phyloP scores from a whole-genome alignment of 2,888 invertebrate species.

The Malthinus seriepunctatus region DNA sequence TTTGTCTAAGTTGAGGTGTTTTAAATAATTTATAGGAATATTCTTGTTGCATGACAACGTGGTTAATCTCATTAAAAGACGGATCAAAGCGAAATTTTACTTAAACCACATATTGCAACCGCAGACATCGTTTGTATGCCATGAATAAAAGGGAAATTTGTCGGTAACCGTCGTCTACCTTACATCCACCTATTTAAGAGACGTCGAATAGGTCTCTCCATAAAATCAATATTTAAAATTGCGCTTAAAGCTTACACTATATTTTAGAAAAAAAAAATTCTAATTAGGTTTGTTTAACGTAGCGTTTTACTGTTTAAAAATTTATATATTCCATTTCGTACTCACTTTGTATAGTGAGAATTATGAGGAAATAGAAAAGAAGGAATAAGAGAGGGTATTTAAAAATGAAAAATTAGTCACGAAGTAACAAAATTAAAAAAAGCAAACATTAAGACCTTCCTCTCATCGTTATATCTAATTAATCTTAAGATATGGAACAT shows the following conservation, averaged over 20 bases:
- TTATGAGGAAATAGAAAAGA: no score
- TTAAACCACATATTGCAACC: conserved; percentile 26
- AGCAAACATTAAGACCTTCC: conserved; percentile 1
- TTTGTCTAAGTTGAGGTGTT: no score
- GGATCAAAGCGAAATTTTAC: conserved; percentile 24
- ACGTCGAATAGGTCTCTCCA: conserved; percentile 18
- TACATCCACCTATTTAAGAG: conserved; percentile 14
- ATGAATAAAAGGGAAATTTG: conserved; percentile 29
- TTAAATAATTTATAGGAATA: background rate
- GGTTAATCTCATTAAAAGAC: conserved; percentile 26
- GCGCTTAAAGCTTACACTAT: no score
- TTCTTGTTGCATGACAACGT: conserved; percentile 18
- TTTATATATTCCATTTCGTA: no score
- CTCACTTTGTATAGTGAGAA: no score
- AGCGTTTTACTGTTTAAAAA: no score
- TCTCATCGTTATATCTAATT: conserved; percentile 11
- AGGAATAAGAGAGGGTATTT: no score
- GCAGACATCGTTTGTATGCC: conserved; percentile 24
- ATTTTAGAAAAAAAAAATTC: no score
- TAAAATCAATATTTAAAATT: conserved; percentile 14
- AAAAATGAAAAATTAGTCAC: conserved; percentile 4
- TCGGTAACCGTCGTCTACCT: conserved; percentile 25
- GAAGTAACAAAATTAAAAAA: conserved; percentile 1
- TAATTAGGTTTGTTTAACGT: no score
- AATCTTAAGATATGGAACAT: conserved; percentile 15